A percentile compares a stretch with the other conserved stretches of the same genome.
phyloP scores from a whole-genome alignment of 2,888 invertebrate species.

The Lithophane semibrunnea region DNA sequence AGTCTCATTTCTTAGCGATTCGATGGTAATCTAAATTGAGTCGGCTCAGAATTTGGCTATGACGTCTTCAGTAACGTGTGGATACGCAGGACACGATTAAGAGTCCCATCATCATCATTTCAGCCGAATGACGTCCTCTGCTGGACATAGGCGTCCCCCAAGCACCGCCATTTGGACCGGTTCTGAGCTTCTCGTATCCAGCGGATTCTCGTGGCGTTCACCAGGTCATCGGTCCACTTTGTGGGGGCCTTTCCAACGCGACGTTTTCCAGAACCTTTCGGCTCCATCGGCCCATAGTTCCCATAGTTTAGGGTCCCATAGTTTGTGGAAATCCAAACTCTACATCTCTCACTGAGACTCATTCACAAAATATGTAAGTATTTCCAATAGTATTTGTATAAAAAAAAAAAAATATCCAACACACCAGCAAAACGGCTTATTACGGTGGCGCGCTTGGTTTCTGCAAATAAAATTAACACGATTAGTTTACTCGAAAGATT shows the following conservation, averaged over 20 bases:
- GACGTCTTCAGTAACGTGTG: neutral
- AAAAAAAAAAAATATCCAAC: conserved; percentile 10
- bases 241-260: too few relatives aligned
- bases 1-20: neutral
- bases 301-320: neutral
- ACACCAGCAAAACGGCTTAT: conserved; percentile 53
- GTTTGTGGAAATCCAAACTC: neutral
- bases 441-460: conserved; percentile 68
- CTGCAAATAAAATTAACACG: conserved; percentile 67
- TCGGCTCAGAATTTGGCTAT: neutral
- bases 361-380: neutral
- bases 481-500: conserved; percentile 37
- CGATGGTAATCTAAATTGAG: too few relatives aligned
- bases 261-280: too few relatives aligned
- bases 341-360: neutral
- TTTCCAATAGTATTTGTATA: neutral
- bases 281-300: too few relatives aligned
- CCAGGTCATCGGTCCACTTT: too few relatives aligned
- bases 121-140: too few relatives aligned
- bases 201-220: too few relatives aligned
- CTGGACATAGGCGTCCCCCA: too few relatives aligned
- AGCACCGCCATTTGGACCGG: too few relatives aligned
- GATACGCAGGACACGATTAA: too few relatives aligned
- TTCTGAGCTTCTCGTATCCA: too few relatives aligned
- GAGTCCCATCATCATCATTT: too few relatives aligned